These are phyloP conservation scores for Seriola quinqueradiata DNA, from an alignment of 2,113 vertebrate species.

Conservation along the genomic window DNA sequence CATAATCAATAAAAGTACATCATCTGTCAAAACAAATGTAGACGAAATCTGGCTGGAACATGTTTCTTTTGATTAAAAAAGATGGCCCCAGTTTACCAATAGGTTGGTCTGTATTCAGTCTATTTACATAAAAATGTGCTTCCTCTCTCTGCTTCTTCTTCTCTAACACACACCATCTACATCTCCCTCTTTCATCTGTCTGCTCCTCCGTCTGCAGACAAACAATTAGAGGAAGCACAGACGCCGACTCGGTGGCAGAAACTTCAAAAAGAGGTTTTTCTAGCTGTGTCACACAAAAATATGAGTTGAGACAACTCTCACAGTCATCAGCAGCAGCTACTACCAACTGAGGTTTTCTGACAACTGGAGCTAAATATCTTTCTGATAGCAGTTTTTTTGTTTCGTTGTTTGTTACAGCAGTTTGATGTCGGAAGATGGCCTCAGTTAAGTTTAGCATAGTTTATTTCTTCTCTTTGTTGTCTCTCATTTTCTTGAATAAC, in stretches of 20 bases:
- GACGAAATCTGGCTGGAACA: not conserved
- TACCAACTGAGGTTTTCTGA: not conserved
- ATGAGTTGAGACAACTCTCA: slow-evolving; percentile 11
- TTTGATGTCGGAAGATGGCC: not conserved
- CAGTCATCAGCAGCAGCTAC: not conserved
- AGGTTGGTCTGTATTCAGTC: not conserved
- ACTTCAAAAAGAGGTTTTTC: slow-evolving; percentile 24
- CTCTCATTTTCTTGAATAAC: not conserved
- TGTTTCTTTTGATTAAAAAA: not conserved
- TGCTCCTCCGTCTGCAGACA: slow-evolving; percentile 3
- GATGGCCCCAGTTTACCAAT: not conserved
- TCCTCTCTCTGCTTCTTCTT: not conserved
- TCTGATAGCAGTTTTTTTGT: slow-evolving; percentile 9
- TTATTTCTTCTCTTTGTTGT: not conserved
- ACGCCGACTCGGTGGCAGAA: not conserved
- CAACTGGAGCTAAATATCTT: not conserved
- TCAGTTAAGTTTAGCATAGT: not conserved
- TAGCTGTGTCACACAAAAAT: not conserved
- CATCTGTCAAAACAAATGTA: not conserved
- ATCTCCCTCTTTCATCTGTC: slow-evolving; percentile 3
- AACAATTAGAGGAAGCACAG: slow-evolving; percentile 23
- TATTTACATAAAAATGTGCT: not conserved
- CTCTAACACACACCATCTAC: not conserved
- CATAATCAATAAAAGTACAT: not conserved
- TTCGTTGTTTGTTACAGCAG: not conserved